These are phyloP conservation scores for Ichneumon xanthorius DNA, from an alignment of 2,888 invertebrate species.

Conservation along the genomic window DNA sequence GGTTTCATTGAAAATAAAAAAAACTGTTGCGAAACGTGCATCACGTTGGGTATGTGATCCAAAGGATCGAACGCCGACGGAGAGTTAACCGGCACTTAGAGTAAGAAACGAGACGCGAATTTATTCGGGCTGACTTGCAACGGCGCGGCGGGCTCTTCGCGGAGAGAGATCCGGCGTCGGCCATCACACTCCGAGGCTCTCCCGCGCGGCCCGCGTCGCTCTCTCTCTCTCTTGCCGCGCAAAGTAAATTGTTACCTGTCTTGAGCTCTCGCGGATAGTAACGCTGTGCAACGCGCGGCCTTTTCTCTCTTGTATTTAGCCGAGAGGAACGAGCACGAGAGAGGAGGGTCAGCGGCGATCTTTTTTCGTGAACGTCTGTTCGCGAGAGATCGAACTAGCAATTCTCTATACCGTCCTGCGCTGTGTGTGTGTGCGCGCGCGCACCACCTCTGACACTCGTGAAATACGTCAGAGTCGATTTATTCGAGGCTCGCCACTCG, in stretches of 20 bases:
- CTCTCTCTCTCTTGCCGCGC: conserved; percentile 41
- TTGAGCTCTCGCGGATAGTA: conserved; percentile 56
- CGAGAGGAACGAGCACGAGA: conserved; percentile 38
- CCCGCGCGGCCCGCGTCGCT: background rate
- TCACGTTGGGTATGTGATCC: conserved; percentile 47
- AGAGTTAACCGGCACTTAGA: conserved; percentile 62
- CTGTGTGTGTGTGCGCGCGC: background rate
- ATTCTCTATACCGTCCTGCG: conserved; percentile 12
- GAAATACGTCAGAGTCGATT: conserved; percentile 46
- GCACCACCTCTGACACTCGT: conserved; percentile 54
- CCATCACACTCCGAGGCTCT: conserved; percentile 54
- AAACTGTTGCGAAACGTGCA: conserved; percentile 1
- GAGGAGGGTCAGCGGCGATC: conserved; percentile 30
- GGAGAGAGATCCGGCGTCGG: conserved; percentile 58
- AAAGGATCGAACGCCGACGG: conserved; percentile 58
- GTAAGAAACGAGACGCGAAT: conserved; percentile 66
- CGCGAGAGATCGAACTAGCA: conserved; percentile 48
- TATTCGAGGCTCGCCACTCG: conserved; percentile 33
- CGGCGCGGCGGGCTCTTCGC: conserved; percentile 13
- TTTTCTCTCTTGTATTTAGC: conserved; percentile 52
- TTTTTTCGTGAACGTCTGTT: conserved; percentile 30
- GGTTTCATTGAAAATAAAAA: background rate
- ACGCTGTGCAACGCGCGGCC: conserved; percentile 43
- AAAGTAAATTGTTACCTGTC: conserved; percentile 68
- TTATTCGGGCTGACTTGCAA: conserved; percentile 59